These are phyloP conservation scores for Rynchops niger DNA, from an alignment of 2,113 vertebrate genomes.

Conservation along the genomic window DNA sequence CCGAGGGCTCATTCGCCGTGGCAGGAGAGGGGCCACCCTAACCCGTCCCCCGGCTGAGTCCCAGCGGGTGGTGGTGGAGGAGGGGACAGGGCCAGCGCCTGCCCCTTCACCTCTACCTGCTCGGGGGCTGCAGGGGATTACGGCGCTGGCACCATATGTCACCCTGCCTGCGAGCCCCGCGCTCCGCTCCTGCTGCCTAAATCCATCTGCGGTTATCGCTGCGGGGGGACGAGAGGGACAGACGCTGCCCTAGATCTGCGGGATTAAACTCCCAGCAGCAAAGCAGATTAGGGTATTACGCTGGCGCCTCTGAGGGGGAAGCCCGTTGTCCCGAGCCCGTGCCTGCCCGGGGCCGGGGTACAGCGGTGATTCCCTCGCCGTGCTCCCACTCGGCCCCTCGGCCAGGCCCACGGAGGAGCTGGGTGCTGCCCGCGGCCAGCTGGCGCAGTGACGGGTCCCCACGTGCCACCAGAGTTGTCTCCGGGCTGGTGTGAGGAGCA, in stretches of 20 bases:
- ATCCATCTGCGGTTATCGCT: not conserved
- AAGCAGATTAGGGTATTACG: slow-evolving; percentile 76
- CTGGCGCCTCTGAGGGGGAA: slow-evolving; percentile 46
- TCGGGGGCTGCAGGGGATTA: not conserved
- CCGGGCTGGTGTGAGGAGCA: not conserved
- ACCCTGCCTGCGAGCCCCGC: not conserved
- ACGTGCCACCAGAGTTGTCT: not conserved
- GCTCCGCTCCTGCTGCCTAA: not conserved
- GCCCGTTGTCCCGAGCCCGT: not conserved
- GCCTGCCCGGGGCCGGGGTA: not conserved
- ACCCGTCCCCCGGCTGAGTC: rapidly evolving
- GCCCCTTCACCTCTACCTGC: not conserved
- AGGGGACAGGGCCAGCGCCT: not conserved
- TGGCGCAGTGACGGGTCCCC: rapidly evolving
- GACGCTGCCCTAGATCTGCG: slow-evolving; percentile 75
- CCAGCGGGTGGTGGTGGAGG: not conserved
- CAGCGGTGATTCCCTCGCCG: not conserved
- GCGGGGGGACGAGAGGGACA: slow-evolving; percentile 58
- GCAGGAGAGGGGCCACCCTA: not conserved
- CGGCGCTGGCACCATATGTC: not conserved
- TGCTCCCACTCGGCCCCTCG: rapidly evolving
- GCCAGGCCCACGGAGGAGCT: not conserved
- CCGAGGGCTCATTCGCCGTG: rapidly evolving
- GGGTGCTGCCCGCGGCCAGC: not conserved
- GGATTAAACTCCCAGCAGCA: slow-evolving; percentile 73